Conservation (phyloP, 1,140 invertebrate species). For the Aricia agestis region DNA sequence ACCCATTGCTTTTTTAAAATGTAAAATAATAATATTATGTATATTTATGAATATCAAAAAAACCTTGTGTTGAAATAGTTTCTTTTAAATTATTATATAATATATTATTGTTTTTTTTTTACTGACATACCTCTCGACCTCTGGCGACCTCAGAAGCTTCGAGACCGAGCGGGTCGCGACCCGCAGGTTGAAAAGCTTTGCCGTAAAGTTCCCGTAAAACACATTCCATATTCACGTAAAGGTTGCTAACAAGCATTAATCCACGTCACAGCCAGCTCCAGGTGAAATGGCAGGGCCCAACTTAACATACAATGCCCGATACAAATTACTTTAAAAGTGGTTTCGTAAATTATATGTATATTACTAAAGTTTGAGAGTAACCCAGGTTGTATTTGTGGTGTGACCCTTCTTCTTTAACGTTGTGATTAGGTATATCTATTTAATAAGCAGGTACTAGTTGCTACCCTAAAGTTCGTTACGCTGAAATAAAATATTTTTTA, state of each 20-base stretch:
- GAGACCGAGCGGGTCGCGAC: too few relatives aligned
- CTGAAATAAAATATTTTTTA: too few relatives aligned
- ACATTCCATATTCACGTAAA: slow-evolving; percentile 16
- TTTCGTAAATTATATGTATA: background rate
- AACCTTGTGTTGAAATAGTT: too few relatives aligned
- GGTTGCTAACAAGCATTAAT: slow-evolving; percentile 16
- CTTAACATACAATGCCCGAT: slow-evolving; percentile 4
- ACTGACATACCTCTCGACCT: too few relatives aligned
- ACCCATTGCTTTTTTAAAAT: too few relatives aligned
- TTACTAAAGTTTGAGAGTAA: background rate
- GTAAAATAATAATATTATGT: too few relatives aligned
- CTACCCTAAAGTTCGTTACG: too few relatives aligned
- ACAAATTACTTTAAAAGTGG: background rate
- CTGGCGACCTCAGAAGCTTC: too few relatives aligned
- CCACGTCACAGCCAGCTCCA: slow-evolving; percentile 7
- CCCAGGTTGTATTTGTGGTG: background rate
- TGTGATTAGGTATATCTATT: background rate
- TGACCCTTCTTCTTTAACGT: background rate
- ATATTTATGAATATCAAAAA: too few relatives aligned
- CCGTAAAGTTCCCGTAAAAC: slow-evolving; percentile 12
- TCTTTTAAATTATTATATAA: too few relatives aligned
- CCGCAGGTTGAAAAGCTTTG: background rate
- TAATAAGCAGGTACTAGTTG: too few relatives aligned
- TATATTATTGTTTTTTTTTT: too few relatives aligned
- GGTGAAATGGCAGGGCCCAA: background rate